Conservation (phyloP, 2,797 vertebrate genomes). For the Coracias cyanogaster region DNA sequence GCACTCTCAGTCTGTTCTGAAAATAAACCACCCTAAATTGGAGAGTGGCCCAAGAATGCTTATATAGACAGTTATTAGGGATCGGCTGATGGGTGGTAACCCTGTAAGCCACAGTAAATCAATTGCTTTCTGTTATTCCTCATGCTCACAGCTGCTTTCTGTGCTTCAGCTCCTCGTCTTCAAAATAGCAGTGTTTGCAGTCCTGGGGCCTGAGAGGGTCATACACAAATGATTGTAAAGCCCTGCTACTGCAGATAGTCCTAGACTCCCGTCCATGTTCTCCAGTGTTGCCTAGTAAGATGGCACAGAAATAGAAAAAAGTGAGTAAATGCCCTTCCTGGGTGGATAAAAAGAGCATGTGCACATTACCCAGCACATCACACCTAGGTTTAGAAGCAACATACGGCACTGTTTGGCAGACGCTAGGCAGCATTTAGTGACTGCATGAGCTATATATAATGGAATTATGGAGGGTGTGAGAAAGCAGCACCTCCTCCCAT, state of each 20-base stretch:
- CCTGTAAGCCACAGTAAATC: not conserved
- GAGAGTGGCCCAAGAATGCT: not conserved
- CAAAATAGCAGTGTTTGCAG: not conserved
- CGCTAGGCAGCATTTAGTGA: conserved; percentile 46
- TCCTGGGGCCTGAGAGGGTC: not conserved
- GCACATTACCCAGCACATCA: conserved; percentile 21
- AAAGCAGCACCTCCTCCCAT: conserved; percentile 48
- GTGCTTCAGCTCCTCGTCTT: not conserved
- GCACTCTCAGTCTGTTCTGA: not conserved
- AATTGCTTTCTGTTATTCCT: not conserved
- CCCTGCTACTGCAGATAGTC: not conserved
- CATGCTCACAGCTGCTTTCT: not conserved
- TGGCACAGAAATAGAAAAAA: not conserved
- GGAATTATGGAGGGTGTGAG: conserved; percentile 34
- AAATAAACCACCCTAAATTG: not conserved
- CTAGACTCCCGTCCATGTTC: not conserved
- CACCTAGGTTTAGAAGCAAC: conserved; percentile 53
- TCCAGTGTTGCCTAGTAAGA: not conserved
- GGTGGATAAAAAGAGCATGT: not conserved
- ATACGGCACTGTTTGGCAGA: conserved; percentile 53
- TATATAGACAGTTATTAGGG: not conserved
- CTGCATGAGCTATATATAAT: conserved; percentile 28
- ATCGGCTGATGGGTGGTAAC: not conserved
- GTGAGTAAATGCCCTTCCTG: not conserved
- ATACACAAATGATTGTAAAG: not conserved